A percentile compares a stretch with the other conserved stretches of the same genome.
These are phyloP conservation scores for Anthopleura sola DNA, from an alignment of 64 coral and sea anemone species.

Conservation along the genomic window DNA sequence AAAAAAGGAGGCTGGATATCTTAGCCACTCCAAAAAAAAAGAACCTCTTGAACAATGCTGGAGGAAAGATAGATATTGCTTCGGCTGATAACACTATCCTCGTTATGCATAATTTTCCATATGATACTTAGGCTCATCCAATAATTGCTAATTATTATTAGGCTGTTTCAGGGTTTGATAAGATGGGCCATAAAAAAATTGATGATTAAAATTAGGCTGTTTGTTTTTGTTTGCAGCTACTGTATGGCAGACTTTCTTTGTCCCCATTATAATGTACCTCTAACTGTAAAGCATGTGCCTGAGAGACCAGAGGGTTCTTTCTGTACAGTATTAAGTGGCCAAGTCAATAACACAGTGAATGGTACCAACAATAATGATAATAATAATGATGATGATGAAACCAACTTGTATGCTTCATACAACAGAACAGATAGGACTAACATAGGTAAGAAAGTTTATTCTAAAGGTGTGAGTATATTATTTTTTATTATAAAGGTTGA, in stretches of 20 bases:
- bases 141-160: too few relatives aligned
- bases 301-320: conserved; percentile 90
- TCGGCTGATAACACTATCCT: too few relatives aligned
- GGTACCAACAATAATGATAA: not conserved
- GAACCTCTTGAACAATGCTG: too few relatives aligned
- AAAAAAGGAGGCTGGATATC: too few relatives aligned
- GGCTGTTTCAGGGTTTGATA: too few relatives aligned
- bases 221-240: conserved; percentile 53
- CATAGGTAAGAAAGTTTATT: not conserved
- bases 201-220: not conserved
- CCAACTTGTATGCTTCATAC: not conserved
- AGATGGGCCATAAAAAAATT: not conserved
- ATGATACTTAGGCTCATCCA: too few relatives aligned
- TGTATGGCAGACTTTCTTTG: conserved; percentile 96
- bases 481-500: not conserved
- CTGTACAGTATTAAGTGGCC: conserved; percentile 49
- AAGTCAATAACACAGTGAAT: not conserved
- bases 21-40: too few relatives aligned
- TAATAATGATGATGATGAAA: conserved; percentile 7
- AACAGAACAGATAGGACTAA: not conserved
- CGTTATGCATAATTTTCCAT: too few relatives aligned
- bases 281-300: conserved; percentile 78
- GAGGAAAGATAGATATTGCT: too few relatives aligned
- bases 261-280: conserved; percentile 55
- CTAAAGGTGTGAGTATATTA: not conserved